Conservation (phyloP, 2,888 invertebrate species). For the Orthonychiurus folsomi region DNA sequence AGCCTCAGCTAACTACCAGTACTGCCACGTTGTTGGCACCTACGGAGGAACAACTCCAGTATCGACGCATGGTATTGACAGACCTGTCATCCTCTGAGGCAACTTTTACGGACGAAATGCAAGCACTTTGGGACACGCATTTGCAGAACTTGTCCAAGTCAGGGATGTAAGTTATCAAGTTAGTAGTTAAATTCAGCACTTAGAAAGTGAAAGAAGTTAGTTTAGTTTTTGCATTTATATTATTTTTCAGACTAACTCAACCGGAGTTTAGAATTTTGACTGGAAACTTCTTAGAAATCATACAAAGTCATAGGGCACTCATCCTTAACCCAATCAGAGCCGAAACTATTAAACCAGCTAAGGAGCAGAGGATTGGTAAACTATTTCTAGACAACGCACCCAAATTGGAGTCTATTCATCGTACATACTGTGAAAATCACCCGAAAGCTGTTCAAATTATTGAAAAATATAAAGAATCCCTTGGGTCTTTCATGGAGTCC, state of each 20-base stretch:
- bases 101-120: slow-evolving; percentile 77
- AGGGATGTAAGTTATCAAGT: slow-evolving; percentile 78
- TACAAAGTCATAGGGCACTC: slow-evolving; percentile 43
- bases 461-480: slow-evolving; percentile 77
- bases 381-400: slow-evolving; percentile 78
- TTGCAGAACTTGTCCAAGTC: slow-evolving; percentile 75
- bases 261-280: slow-evolving; percentile 80
- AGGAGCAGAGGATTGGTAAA: slow-evolving; percentile 80
- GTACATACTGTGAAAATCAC: slow-evolving; percentile 83
- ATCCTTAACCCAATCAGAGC: slow-evolving; percentile 18
- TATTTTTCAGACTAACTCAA: slow-evolving; percentile 58
- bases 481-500: slow-evolving; percentile 23
- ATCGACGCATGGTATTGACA: slow-evolving; percentile 73
- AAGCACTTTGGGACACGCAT: slow-evolving; percentile 27
- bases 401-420: slow-evolving; percentile 72
- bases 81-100: slow-evolving; percentile 88
- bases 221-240: slow-evolving; percentile 2
- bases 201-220: background rate
- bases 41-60: slow-evolving; percentile 49
- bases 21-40: background rate
- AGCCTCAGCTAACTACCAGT: background rate
- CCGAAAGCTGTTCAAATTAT: slow-evolving; percentile 88
- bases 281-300: slow-evolving; percentile 79
- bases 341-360: slow-evolving; percentile 44
- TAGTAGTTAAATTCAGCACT: background rate